phyloP scores from a whole-genome alignment of 2,113 vertebrate species.

The Pelodiscus sinensis region DNA sequence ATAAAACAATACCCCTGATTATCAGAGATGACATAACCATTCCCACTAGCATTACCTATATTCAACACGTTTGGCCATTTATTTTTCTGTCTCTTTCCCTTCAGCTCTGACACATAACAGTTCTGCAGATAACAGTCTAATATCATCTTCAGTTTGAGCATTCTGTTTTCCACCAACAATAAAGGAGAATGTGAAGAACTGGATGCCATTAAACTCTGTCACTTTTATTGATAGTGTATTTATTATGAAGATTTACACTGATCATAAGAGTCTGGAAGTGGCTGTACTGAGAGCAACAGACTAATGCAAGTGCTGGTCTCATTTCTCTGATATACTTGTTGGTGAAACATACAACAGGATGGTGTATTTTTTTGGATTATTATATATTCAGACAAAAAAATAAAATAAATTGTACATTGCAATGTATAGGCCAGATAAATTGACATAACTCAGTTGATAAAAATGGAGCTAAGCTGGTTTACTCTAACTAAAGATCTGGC shows the following conservation, averaged over 20 bases:
- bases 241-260: constrained; percentile 45
- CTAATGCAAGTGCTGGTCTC: background rate
- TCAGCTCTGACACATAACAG: background rate
- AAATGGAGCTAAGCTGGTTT: background rate
- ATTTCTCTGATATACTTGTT: constrained; percentile 40
- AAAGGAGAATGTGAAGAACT: constrained; percentile 31
- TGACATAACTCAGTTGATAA: background rate
- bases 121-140: constrained; percentile 27
- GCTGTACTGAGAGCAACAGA: constrained; percentile 41
- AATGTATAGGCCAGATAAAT: background rate
- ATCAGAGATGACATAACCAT: background rate
- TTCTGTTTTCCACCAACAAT: constrained; percentile 2
- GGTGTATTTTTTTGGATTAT: background rate
- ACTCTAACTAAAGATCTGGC: background rate
- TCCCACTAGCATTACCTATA: background rate
- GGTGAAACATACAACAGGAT: background rate
- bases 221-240: constrained; percentile 30
- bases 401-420: background rate
- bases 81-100: constrained; percentile 11
- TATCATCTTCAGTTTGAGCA: constrained; percentile 19
- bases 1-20: background rate
- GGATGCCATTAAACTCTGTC: constrained; percentile 34
- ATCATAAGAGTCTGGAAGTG: constrained; percentile 31
- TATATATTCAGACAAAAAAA: constrained; percentile 17
- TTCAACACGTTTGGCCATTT: constrained; percentile 4